Evolutionary conservation across 2,113 vertebrate genomes (phyloP), one percentile per base, ranked within the genome.

Genomic region (Drymodes brunneopygia): DNA sequence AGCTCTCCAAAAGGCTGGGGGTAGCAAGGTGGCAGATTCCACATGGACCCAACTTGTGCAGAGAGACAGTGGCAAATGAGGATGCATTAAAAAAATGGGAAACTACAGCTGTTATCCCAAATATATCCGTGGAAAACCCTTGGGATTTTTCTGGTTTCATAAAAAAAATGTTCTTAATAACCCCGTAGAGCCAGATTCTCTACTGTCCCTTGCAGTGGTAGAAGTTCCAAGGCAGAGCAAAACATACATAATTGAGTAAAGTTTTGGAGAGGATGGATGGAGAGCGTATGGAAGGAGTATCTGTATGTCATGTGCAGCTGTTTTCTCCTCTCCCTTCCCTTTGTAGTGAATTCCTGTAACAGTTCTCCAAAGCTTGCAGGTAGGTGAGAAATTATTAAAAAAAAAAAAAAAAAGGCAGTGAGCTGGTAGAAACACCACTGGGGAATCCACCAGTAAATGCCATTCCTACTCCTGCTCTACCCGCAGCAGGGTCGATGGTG

Each of bases 1-100:
- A 88, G 86, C 48, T 86, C 60, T 93, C 80, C 88, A 69, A 69
- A 95, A 84, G 95, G 61, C 70, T 86, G 72, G 44, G 64, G 80
- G 64, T 80, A 90, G 82, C 36, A 72, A 90, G 48, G 54, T 48
- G 71, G 58, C 44, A 71, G 82, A 73, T 92, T 92, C 71, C 48
- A 51, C 31, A 36, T 86, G 69, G 72, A 78, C 72, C 35, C 57
- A 88, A 22, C 51, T 96, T 91, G 51, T 47, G 60, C 51, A 90
- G 67, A 47, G 47, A 48, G 57, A 15, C 31, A 22, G 25, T 60
- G 44, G 47, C 57, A 93, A 94, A 58, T 45, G 29, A 60, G 33
- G 38, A 56, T 67, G 14, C 2, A 4, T 64, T 81, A 57, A 74
- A 78, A 78, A 83, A 47, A 40, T 10, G 31, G 56, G 69, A 84